Percentiles rank a stretch among this genome's conserved stretches.
Evolutionary conservation across 1,140 invertebrate genomes (phyloP).

Genomic region (Diorhabda elongata): DNA sequence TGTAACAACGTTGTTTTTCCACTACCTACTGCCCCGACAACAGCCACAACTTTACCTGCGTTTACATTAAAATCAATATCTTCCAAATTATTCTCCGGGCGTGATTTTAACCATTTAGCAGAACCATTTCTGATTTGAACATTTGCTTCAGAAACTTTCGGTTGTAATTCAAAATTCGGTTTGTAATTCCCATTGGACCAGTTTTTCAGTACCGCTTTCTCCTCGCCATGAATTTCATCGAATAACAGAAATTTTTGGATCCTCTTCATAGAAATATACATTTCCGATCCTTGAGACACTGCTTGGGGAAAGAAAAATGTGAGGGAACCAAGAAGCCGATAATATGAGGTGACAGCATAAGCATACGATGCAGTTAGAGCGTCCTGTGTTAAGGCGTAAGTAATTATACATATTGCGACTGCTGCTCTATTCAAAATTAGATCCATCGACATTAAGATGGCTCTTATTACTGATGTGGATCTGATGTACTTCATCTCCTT

Average conservation of each 20-base stretch:
- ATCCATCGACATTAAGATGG: slow-evolving; percentile 66
- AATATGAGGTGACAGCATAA: slow-evolving; percentile 66
- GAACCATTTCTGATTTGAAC: slow-evolving; percentile 26
- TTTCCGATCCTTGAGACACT: slow-evolving; percentile 56
- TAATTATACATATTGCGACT: slow-evolving; percentile 69
- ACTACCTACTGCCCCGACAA: slow-evolving; percentile 68
- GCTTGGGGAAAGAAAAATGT: slow-evolving; percentile 67
- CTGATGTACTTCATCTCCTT: slow-evolving; percentile 36
- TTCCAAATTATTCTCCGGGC: slow-evolving; percentile 54
- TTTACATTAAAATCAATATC: slow-evolving; percentile 52
- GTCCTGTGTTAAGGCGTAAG: slow-evolving; percentile 67
- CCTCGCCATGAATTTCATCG: slow-evolving; percentile 18
- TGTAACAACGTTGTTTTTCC: slow-evolving; percentile 78
- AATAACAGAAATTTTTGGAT: slow-evolving; percentile 55
- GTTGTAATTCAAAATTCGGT: not conserved
- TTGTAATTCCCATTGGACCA: not conserved
- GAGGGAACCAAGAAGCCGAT: slow-evolving; percentile 66
- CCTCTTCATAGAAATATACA: slow-evolving; percentile 61
- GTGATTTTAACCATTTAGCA: slow-evolving; percentile 39
- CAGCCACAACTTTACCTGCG: slow-evolving; percentile 56
- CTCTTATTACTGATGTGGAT: slow-evolving; percentile 56
- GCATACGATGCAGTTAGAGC: slow-evolving; percentile 69
- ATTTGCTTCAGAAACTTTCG: not conserved
- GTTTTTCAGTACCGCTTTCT: not conserved
- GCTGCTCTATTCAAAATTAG: slow-evolving; percentile 69